Base-by-base conservation (phyloP, 2,113 vertebrate genomes). In the Tiliqua scincoides region DNA sequence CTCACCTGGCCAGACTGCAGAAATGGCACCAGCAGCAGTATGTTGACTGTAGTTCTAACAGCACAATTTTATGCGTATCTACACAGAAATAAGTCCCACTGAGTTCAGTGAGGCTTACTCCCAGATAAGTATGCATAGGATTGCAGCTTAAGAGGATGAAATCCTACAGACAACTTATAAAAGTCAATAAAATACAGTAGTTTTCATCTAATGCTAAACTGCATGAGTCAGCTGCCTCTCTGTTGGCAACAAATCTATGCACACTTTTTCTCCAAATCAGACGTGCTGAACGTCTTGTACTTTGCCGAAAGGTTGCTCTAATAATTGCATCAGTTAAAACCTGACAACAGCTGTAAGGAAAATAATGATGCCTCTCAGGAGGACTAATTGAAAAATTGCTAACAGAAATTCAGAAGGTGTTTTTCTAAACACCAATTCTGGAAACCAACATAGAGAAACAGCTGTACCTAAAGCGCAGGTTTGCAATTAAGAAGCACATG, bases 271-370 rank as follows among this genome's bases (percentile, higher is more conserved):
- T 82, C 68, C 54, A 27, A n/a, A 48, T 5, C 3, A 40, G 21
- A 67, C 3, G 59, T 15, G 37, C 37, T 3, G 0, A 0, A 9
- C 43, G 25, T 20, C 2, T 0, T 5, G 5, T 57, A 81, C 32
- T 43, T 85, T 88, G 73, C 84, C 57, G 48, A 59, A 40, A 9
- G 61, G 27, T 68, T 68, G 37, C 14, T 52, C 18, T 79, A 68
- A 18, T n/a, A 79, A 87, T 14, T 86, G 59, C 35, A 88, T 85
- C 59, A 91, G 17, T 25, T 54, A 85, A 71, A 85, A 85, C 25
- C 48, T 77, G 88, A 43, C 27, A 85, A 84, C 54, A 87, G 63
- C 11, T 11, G 30, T 40, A 81, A 85, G 85, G 1, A 1, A 18
- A 59, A 70, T 40, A 59, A 70, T 14, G 27, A 17, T 54, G 48